A percentile compares a stretch with the other conserved stretches of the same genome.
Conservation (phyloP, 2,113 vertebrate species). For the Chloropsis hardwickii region DNA sequence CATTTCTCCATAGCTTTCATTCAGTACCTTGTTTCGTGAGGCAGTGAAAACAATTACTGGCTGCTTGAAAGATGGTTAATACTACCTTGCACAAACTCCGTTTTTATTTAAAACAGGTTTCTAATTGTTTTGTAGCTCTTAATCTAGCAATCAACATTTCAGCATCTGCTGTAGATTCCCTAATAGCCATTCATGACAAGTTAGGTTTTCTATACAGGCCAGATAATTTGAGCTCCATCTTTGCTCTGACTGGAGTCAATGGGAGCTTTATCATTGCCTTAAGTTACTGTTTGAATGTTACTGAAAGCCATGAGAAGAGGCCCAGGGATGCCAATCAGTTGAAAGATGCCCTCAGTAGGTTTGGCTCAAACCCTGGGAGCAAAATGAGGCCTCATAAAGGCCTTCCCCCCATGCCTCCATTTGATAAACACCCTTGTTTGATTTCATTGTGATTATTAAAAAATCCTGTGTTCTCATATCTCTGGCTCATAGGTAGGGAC, state of each 20-base stretch:
- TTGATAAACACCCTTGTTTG: background rate
- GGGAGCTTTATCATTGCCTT: background rate
- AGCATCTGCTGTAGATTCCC: background rate
- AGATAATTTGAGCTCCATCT: background rate
- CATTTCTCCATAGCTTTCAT: background rate
- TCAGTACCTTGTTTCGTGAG: background rate
- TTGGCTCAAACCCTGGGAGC: slow-evolving; percentile 23
- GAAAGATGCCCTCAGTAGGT: background rate
- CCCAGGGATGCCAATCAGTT: background rate
- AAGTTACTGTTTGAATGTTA: background rate
- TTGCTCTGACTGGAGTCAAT: background rate
- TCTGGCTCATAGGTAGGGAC: background rate
- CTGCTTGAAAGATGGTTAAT: background rate
- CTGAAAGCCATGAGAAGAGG: background rate
- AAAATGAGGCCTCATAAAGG: background rate
- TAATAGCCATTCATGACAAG: background rate
- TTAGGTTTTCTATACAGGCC: background rate
- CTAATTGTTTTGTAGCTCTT: background rate
- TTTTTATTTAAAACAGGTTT: background rate
- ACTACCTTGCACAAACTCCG: background rate
- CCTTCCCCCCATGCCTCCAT: background rate
- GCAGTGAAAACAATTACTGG: background rate
- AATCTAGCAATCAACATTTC: background rate
- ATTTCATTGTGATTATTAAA: background rate
- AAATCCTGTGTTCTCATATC: background rate